A percentile compares a stretch with the other conserved stretches of the same genome.
Evolutionary conservation across 1,140 invertebrate species (phyloP).

Genomic region (Mercenaria mercenaria): DNA sequence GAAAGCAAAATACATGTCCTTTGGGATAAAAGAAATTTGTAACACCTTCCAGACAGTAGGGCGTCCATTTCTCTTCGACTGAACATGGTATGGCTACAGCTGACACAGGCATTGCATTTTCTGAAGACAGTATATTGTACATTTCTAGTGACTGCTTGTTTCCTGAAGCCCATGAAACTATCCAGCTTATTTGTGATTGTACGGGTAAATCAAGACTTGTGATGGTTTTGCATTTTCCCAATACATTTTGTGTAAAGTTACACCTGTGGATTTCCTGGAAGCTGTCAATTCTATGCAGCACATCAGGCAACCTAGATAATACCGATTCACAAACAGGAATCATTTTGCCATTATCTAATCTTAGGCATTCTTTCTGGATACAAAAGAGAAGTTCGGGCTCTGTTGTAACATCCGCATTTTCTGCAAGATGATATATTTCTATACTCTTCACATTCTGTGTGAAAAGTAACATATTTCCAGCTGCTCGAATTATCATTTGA

Average conservation of each 20-base stretch:
- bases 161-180: background rate
- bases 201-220: background rate
- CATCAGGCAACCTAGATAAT: conserved; percentile 62
- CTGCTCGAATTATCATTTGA: conserved; percentile 60
- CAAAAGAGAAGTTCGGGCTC: background rate
- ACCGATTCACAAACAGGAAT: conserved; percentile 70
- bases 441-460: conserved; percentile 75
- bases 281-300: conserved; percentile 75
- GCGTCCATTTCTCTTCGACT: background rate
- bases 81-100: conserved; percentile 42
- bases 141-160: conserved; percentile 1
- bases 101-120: conserved; percentile 17
- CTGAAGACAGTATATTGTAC: background rate
- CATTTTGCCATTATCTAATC: conserved; percentile 69
- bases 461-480: conserved; percentile 75
- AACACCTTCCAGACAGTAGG: background rate
- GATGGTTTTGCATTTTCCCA: conserved; percentile 45
- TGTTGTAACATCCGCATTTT: background rate
- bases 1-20: conserved; percentile 74
- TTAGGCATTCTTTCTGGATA: background rate
- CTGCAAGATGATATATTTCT: conserved; percentile 69
- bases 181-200: conserved; percentile 15
- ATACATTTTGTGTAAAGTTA: conserved; percentile 64
- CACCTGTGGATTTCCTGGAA: conserved; percentile 72
- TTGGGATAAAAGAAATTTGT: background rate